Conservation (phyloP, 2,113 vertebrate genomes). For the Oenanthe oenanthe region DNA sequence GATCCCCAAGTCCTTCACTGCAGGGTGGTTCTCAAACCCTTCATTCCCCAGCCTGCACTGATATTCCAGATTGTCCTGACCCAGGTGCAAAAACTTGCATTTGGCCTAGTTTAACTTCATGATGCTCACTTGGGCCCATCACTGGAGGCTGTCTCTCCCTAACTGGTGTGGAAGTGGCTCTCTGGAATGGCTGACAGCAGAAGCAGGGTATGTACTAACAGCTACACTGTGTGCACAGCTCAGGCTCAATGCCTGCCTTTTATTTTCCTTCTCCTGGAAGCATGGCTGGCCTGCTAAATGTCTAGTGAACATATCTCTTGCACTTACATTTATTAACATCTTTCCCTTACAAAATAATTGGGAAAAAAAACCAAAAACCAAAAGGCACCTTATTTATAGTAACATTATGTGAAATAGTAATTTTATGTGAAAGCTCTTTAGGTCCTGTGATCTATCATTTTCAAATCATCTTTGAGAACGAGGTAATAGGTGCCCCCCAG, state of each 20-base stretch:
- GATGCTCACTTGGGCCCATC: neutral
- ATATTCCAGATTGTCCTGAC: neutral
- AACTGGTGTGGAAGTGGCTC: neutral
- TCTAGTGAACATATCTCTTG: neutral
- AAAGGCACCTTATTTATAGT: neutral
- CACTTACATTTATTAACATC: neutral
- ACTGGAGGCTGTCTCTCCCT: neutral
- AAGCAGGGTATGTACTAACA: neutral
- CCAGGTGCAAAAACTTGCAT: neutral
- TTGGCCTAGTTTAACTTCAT: neutral
- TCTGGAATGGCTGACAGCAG: neutral
- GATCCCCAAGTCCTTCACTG: neutral
- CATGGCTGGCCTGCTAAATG: neutral
- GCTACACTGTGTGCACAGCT: neutral
- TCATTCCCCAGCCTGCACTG: neutral
- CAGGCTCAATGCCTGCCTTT: neutral
- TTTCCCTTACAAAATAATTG: neutral
- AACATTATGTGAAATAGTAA: neutral
- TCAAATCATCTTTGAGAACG: neutral
- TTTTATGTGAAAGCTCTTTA: neutral
- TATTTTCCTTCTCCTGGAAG: neutral
- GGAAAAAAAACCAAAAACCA: accelerated
- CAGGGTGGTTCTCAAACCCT: neutral
- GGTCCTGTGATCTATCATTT: neutral
- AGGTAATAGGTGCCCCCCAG: neutral